Base-by-base conservation (phyloP, 2,797 vertebrate genomes). In the Enoplosus armatus region DNA sequence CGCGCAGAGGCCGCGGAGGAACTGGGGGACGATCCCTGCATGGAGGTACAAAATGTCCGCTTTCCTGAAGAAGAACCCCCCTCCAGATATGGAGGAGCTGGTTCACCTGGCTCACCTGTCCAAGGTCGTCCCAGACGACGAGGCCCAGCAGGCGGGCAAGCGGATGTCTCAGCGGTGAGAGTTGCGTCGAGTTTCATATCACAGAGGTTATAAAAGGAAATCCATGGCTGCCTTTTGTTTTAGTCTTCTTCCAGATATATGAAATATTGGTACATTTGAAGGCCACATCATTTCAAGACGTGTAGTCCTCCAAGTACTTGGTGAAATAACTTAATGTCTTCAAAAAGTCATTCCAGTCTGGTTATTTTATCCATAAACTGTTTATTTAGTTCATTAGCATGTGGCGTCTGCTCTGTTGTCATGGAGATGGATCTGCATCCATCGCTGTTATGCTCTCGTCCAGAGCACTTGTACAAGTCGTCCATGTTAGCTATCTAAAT, bases 11-110 rank as follows among this genome's bases (percentile, higher is more conserved):
- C 87, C 73, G 56, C 67, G 16, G 26, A 85, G 39, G 35, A 55
- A 5, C 59, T 70, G 67, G 50, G 82, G 54, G 6, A 39, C 41
- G 0, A 20, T 82, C 20, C 89, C 91, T 2, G 69, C 48, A 0
- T 94, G 94, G 94, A 92, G 88, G 72, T 83, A 45, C 62, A 90
- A 75, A 22, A 67, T 95, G 26, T 85, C 84, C 2, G 18, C 27
- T 0, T 95, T 96, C 80, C 87, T 96, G 69, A 89, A 77, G 75
- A 92, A 82, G 27, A 90, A 93, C 54, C 93, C 94, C 10, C 87
- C 94, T n/a, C 95, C 95, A 20, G 84, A 93, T 16, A 41, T 83
- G 73, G 91, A 94, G 35, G 94, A 95, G 77, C 80, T 96, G 63
- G 51, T 93, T 51, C 92, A 93, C 56, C 85, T 96, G 35, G 80